These are phyloP conservation scores for Torymus aiolomorphi DNA, from an alignment of 2,888 invertebrate species.

Conservation along the genomic window DNA sequence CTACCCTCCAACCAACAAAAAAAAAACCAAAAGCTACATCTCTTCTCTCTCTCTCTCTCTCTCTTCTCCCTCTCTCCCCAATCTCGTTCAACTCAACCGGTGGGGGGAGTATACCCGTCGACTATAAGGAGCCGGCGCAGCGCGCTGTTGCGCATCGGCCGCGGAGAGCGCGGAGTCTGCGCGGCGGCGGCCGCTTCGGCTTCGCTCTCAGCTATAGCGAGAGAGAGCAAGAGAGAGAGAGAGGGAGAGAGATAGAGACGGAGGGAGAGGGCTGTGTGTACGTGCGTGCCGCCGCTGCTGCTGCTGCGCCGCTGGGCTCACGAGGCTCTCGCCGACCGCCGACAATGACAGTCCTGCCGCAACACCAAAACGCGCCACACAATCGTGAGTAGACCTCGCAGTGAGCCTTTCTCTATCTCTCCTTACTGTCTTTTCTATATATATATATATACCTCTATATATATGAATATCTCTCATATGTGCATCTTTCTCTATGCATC, in stretches of 20 bases:
- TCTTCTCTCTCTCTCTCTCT: no score
- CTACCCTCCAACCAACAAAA: no score
- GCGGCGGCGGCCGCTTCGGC: conserved; percentile 6
- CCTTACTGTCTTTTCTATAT: background rate
- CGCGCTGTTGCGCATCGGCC: background rate
- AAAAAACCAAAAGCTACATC: no score
- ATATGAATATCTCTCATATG: no score
- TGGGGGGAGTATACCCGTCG: background rate
- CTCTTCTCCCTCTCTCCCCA: no score
- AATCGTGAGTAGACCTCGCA: conserved; percentile 72
- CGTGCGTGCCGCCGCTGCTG: background rate
- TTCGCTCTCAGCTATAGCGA: no score
- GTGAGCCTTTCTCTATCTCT: conserved; percentile 33
- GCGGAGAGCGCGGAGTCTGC: conserved; percentile 40
- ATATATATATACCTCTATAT: no score
- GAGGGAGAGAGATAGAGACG: no score
- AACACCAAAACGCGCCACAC: conserved; percentile 73
- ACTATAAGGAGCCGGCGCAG: background rate
- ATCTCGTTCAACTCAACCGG: no score
- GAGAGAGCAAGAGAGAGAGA: no score
- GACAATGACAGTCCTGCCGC: conserved; percentile 73
- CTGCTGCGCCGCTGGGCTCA: conserved; percentile 23
- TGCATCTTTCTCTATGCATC: no score
- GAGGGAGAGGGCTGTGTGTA: no score
- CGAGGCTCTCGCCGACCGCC: conserved; percentile 56